Evolutionary conservation across 2,797 vertebrate genomes (phyloP).

Genomic region (Myotis pilosus): DNA sequence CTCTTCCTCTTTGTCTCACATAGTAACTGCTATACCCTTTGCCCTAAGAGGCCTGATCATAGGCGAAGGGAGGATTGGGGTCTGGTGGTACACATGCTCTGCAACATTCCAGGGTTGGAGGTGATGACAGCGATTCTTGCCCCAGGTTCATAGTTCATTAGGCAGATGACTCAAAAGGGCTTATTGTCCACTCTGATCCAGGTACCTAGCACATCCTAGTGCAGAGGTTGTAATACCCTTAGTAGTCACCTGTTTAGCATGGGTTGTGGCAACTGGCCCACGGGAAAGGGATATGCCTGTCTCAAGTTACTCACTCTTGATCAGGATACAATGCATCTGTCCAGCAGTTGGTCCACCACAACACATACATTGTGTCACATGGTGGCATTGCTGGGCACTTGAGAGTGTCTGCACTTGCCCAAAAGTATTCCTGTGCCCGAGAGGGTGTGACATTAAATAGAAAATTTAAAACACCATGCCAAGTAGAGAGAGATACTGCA

Average conservation of each 20-base stretch:
- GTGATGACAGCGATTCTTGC: neutral
- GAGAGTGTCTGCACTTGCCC: neutral
- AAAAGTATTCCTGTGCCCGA: neutral
- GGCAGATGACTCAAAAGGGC: neutral
- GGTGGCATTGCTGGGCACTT: neutral
- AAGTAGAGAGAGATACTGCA: neutral
- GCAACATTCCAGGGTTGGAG: neutral
- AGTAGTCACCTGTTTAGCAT: neutral
- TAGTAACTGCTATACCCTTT: neutral
- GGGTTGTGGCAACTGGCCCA: neutral
- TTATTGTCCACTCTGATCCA: neutral
- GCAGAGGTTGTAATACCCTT: neutral
- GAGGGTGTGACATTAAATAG: conserved; percentile 3
- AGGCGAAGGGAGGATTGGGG: neutral
- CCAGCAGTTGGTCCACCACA: neutral
- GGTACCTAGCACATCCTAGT: neutral
- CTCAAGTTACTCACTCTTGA: neutral
- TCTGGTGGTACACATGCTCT: neutral
- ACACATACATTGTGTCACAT: neutral
- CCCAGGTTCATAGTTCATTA: neutral
- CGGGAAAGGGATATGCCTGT: neutral
- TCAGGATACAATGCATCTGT: neutral
- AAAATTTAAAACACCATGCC: neutral
- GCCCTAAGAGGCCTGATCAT: neutral
- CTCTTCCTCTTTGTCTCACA: neutral